These are phyloP conservation scores for Xestia sexstrigata DNA, from an alignment of 2,888 invertebrate genomes.

Conservation along the genomic window DNA sequence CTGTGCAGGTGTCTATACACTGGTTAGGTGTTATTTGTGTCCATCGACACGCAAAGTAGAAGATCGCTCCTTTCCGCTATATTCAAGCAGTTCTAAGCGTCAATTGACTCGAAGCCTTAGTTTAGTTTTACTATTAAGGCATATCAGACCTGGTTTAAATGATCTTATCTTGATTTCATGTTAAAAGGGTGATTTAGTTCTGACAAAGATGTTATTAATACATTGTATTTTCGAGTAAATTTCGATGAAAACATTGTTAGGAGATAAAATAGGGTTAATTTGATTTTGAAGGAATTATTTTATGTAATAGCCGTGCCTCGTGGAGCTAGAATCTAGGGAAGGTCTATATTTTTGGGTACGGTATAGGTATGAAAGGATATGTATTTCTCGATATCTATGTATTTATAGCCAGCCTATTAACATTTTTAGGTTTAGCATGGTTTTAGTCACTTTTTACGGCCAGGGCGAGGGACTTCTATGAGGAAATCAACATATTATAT, in stretches of 20 bases:
- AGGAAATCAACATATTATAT: too few relatives aligned
- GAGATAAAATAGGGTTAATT: conserved; percentile 33
- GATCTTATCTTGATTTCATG: conserved; percentile 42
- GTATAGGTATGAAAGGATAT: not conserved
- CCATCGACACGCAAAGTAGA: too few relatives aligned
- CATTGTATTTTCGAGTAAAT: conserved; percentile 28
- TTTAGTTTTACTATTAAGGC: not conserved
- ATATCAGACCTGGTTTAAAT: conserved; percentile 14
- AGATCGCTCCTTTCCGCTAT: not conserved
- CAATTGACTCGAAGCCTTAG: not conserved
- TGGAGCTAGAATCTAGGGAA: not conserved
- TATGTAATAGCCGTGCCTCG: not conserved
- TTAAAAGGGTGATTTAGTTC: conserved; percentile 30
- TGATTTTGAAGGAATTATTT: conserved; percentile 10
- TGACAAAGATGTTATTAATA: conserved; percentile 20
- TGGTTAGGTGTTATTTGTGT: too few relatives aligned
- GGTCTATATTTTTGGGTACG: not conserved
- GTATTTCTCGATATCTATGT: not conserved
- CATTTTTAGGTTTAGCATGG: too few relatives aligned
- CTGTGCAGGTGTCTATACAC: too few relatives aligned
- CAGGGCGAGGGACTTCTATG: too few relatives aligned
- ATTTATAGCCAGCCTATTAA: too few relatives aligned
- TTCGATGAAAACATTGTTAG: conserved; percentile 18
- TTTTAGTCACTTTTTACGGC: too few relatives aligned
- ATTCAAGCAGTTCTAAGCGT: not conserved